Percentiles rank a stretch among this genome's conserved stretches.
phyloP scores from a whole-genome alignment of 2,797 vertebrate species.

The Benthosema pterotum region DNA sequence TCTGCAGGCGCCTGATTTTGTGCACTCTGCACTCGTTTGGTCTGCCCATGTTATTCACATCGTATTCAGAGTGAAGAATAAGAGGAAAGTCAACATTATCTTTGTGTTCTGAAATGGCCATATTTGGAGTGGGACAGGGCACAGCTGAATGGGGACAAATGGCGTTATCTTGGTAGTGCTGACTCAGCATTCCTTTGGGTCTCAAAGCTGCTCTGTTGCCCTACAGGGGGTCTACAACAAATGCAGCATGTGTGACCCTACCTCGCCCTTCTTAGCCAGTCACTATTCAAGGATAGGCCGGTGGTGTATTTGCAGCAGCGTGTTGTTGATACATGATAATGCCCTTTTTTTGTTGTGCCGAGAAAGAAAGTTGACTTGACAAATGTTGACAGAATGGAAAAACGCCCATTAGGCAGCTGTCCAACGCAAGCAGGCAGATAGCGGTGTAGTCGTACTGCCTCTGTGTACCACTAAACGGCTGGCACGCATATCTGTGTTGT shows the following conservation, averaged over 20 bases:
- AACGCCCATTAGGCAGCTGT: constrained; percentile 10
- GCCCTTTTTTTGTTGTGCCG: constrained; percentile 12
- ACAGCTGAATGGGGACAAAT: constrained; percentile 30
- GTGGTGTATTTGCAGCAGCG: not conserved
- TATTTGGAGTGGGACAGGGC: constrained; percentile 29
- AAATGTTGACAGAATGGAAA: constrained; percentile 14
- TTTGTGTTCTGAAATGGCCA: constrained; percentile 47
- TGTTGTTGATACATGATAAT: constrained; percentile 28
- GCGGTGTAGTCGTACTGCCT: not conserved
- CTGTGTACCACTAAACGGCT: constrained; percentile 15
- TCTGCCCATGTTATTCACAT: constrained; percentile 37
- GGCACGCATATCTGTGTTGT: constrained; percentile 13
- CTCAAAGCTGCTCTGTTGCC: constrained; percentile 50
- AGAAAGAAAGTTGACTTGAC: constrained; percentile 8
- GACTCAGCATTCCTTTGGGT: constrained; percentile 45
- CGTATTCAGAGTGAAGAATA: constrained; percentile 14
- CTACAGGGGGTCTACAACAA: constrained; percentile 39
- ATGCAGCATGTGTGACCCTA: constrained; percentile 25
- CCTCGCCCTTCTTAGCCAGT: not conserved
- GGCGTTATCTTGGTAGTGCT: constrained; percentile 42
- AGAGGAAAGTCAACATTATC: constrained; percentile 29
- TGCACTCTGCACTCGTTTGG: constrained; percentile 42
- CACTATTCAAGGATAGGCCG: constrained; percentile 8
- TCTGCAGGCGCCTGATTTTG: constrained; percentile 44
- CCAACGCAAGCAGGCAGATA: constrained; percentile 8